Base-by-base conservation (phyloP, 2,113 vertebrate species). In the Cyanoderma ruficeps region DNA sequence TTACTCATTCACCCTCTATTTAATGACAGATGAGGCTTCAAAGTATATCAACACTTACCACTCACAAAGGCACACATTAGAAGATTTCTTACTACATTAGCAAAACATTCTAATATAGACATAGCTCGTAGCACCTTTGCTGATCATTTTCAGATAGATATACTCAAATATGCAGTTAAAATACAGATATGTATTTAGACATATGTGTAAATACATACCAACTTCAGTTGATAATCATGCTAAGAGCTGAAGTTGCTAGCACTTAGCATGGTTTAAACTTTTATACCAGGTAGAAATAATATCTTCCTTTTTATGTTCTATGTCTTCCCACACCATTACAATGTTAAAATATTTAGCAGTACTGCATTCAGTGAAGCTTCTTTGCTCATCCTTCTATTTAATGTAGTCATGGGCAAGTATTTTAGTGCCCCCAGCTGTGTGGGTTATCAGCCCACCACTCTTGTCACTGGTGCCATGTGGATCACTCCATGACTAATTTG, bases 131-230 rank as follows among this genome's bases (percentile, higher is more conserved):
- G 53, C 19, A 77, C 18, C 28, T 76, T 59, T 72, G 20, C 33
- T 41, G 25, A 23, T 64, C 4, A 23, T 49, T 64, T 93, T 53
- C 33, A 59, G 31, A n/a, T 22, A 53, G 27, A 35, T 23, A 84
- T 2, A 37, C 9, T 59, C 9, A 68, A 25, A 53, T 13, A 37
- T 13, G 20, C 8, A 65, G 5, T 59, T 18, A 35, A 20, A 25
- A 55, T 16, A 27, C 12, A 68, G 6, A 6, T 7, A 41, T 39
- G 15, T 9, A 70, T 9, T 35, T 50, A 81, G 9, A 77, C 1
- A 60, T 7, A n/a, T 4, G 52, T 3, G 52, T 4, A 24, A 9
- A 39, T 9, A 44, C 8, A n/a, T 3, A 46, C 1, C 1, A 0
- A 59, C 44, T 77, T 25, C 60, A 87, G 37, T 2, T 55, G 33